Evolutionary conservation across 2,113 vertebrate genomes (phyloP).

Genomic region (Serilophus lunatus): DNA sequence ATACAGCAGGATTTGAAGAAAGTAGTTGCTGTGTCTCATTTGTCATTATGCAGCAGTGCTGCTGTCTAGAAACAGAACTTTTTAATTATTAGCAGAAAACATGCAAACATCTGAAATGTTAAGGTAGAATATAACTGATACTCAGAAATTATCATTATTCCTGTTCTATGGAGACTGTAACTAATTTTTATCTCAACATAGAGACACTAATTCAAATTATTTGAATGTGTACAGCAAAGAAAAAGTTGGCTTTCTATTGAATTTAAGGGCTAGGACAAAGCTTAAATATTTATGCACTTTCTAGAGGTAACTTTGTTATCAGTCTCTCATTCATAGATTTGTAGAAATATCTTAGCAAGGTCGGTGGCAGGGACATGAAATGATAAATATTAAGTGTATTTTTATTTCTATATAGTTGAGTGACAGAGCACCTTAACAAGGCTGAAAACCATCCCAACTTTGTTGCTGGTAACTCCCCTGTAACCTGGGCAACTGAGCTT

Average conservation of each 20-base stretch:
- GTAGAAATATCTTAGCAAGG: not conserved
- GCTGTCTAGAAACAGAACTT: not conserved
- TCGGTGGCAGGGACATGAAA: not conserved
- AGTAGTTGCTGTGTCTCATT: not conserved
- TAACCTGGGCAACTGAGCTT: constrained; percentile 39
- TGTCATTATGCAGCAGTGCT: not conserved
- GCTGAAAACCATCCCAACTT: not conserved
- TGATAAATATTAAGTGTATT: not conserved
- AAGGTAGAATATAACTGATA: not conserved
- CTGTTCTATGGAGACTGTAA: not conserved
- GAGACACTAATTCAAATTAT: not conserved
- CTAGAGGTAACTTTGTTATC: not conserved
- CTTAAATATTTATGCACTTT: not conserved
- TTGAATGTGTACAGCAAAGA: not conserved
- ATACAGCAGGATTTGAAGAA: not conserved
- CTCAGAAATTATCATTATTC: not conserved
- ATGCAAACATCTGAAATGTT: not conserved
- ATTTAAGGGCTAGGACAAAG: not conserved
- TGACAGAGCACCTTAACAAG: not conserved
- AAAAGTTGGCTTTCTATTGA: not conserved
- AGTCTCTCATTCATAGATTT: not conserved
- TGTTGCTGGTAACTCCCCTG: constrained; percentile 8
- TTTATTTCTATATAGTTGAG: not conserved
- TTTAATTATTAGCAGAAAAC: not conserved
- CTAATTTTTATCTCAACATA: not conserved